Evolutionary conservation across 2,113 vertebrate genomes (phyloP).

Genomic region (Poicephalus gulielmi): DNA sequence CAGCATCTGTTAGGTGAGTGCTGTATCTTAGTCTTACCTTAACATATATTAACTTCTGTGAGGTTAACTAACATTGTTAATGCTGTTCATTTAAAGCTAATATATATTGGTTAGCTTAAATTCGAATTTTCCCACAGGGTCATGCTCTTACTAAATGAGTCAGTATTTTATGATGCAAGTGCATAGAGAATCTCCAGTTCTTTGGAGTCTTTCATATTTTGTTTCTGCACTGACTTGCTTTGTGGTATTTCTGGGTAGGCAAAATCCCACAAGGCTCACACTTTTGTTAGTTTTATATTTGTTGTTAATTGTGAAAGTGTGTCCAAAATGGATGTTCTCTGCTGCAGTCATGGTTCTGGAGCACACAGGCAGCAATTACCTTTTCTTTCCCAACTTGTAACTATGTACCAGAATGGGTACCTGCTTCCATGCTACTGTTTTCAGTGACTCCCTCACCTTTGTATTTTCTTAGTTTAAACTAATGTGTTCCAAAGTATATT

Average conservation of each 20-base stretch:
- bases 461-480: background rate
- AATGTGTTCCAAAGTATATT: background rate
- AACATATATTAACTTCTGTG: conserved; percentile 7
- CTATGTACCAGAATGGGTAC: background rate
- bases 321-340: background rate
- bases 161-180: background rate
- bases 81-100: conserved; percentile 33
- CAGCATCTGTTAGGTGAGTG: background rate
- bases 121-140: background rate
- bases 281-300: background rate
- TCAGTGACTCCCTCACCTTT: background rate
- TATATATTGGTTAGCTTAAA: conserved; percentile 15
- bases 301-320: background rate
- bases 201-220: background rate
- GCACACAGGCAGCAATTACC: background rate
- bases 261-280: background rate
- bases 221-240: background rate
- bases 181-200: background rate
- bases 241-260: background rate
- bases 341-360: background rate
- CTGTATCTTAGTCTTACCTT: background rate
- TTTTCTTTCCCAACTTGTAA: background rate
- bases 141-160: background rate
- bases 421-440: background rate
- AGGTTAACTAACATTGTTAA: conserved; percentile 26